Evolutionary conservation across 2,888 invertebrate species (phyloP), one percentile per base, ranked within the genome.

Genomic region (Ormia ochracea): DNA sequence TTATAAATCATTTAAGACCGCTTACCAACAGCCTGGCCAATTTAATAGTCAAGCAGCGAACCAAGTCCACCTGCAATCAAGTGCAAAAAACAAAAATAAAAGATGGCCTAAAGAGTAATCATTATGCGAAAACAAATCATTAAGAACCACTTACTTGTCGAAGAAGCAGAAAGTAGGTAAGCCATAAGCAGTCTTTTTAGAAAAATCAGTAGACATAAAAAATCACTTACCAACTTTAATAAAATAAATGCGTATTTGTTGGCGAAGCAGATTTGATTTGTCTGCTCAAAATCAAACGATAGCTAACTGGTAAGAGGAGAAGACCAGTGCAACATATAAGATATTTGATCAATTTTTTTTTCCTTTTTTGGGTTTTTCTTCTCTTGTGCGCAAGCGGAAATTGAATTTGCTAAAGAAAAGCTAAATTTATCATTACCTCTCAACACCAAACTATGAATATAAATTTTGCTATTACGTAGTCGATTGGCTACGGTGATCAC

Each of bases 121-220:
- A 80, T 82, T 87, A 87, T 87, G 88, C 86, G n/a, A 86, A 87
- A 88, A 87, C 86, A 86, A 85, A 87, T 86, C 87, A 87, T 88
- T 86, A 87, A 86, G 84, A 85, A 84, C 81, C 87, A 83, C 82
- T 83, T 83, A 80, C 63, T 63, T 28, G 43, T 14, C 38, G 14
- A 6, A 21, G 4, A 50, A 65, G 14, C 10, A 33, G 12, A n/a
- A 48, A 7, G 7, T 26, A 9, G 10, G 41, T 33, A 5, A 31
- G n/a, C 14, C 19, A 17, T 9, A 26, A 26, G 9, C 38, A 31
- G n/a, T 56, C 58, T 38, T 4, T 23, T 61, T 33, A 1, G 7
- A 31, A n/a, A 65, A 61, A 73, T 45, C 65, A 48, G 4, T n/a
- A 63, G 43, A 74, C 68, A 74, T 54, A 23, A 36, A 72, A 78